phyloP scores from a whole-genome alignment of 1,140 invertebrate genomes.

The Manduca sexta region DNA sequence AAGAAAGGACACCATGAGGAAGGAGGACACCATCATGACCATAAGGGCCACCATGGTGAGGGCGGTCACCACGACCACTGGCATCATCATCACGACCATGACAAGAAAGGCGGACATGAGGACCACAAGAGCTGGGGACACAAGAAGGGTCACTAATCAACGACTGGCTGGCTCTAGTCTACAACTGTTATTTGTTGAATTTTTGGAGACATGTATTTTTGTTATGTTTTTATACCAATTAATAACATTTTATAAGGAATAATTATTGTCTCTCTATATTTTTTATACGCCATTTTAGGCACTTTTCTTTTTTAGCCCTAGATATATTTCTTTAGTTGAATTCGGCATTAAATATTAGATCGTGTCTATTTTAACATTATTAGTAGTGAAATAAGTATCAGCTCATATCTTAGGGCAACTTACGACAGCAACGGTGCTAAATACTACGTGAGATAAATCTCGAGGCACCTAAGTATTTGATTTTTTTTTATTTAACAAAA shows the following conservation, averaged over 20 bases:
- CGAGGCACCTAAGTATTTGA: too few relatives aligned
- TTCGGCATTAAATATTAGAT: too few relatives aligned
- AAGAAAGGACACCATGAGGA: constrained; percentile 59
- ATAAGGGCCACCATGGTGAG: constrained; percentile 63
- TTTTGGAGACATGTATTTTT: constrained; percentile 15
- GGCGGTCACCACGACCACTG: constrained; percentile 72
- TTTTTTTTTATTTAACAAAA: too few relatives aligned
- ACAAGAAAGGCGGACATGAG: constrained; percentile 75
- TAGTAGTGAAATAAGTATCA: too few relatives aligned
- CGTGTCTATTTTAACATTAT: too few relatives aligned
- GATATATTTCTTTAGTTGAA: too few relatives aligned
- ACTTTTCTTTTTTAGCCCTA: too few relatives aligned
- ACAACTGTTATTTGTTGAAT: constrained; percentile 16
- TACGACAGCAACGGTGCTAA: too few relatives aligned
- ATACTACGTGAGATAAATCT: too few relatives aligned
- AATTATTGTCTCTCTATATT: not conserved
- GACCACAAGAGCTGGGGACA: constrained; percentile 73
- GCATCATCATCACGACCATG: constrained; percentile 76
- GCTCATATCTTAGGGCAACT: too few relatives aligned
- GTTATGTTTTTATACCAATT: constrained; percentile 24
- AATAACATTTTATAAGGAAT: constrained; percentile 20
- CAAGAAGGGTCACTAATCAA: constrained; percentile 74
- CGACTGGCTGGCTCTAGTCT: constrained; percentile 13
- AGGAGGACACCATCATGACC: constrained; percentile 75
- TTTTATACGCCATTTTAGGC: not conserved